A percentile compares a stretch with the other conserved stretches of the same genome.
phyloP scores from a whole-genome alignment of 2,888 invertebrate genomes.

The Lamproptera curius region DNA sequence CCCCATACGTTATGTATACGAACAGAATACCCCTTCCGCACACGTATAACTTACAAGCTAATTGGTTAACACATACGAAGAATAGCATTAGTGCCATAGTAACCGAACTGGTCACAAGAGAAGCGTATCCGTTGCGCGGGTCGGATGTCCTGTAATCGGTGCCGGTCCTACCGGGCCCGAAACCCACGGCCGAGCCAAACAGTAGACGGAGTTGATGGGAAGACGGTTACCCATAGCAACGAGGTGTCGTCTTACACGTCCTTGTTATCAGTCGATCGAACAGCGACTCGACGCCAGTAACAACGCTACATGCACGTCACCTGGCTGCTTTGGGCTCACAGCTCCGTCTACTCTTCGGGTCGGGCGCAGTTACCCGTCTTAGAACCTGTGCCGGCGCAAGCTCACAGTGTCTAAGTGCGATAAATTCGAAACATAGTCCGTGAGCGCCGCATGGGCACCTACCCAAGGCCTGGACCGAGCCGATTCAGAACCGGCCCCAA shows the following conservation, averaged over 20 bases:
- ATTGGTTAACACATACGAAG: neutral
- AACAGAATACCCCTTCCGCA: conserved; percentile 1
- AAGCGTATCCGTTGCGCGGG: neutral
- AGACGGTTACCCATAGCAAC: too few species aligned
- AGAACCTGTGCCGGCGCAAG: neutral
- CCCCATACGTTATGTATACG: neutral
- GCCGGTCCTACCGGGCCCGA: too few species aligned
- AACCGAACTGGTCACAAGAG: neutral
- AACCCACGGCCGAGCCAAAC: too few species aligned
- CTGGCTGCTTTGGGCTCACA: too few species aligned
- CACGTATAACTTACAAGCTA: neutral
- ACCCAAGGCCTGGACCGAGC: neutral
- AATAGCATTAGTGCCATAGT: neutral
- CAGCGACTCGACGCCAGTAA: too few species aligned
- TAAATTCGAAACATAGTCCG: neutral
- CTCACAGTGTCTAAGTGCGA: neutral
- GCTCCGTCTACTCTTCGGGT: too few species aligned
- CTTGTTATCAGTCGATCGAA: too few species aligned
- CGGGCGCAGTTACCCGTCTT: too few species aligned
- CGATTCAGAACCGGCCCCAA: neutral
- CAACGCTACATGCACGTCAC: too few species aligned
- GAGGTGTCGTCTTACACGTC: too few species aligned
- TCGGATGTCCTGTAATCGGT: neutral
- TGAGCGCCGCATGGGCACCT: neutral
- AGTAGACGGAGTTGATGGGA: too few species aligned